Evolutionary conservation across 2,113 vertebrate genomes (phyloP).

Genomic region (Dasyornis broadbenti): DNA sequence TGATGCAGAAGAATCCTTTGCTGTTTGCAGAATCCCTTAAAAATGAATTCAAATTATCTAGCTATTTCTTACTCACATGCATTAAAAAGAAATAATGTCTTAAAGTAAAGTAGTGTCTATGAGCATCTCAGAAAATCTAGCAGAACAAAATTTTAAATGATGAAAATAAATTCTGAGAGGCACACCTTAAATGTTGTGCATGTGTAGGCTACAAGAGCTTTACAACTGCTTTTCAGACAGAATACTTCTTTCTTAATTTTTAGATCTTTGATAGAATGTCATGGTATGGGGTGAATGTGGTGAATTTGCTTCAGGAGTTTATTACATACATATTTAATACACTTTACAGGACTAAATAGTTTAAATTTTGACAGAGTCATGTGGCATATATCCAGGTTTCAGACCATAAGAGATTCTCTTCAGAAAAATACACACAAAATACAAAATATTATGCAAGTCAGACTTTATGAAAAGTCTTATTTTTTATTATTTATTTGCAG

Average conservation of each 20-base stretch:
- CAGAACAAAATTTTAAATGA: not conserved
- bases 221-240: not conserved
- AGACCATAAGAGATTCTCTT: not conserved
- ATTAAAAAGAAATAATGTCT: not conserved
- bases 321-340: not conserved
- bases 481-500: not conserved
- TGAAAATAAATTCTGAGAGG: not conserved
- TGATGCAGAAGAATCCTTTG: not conserved
- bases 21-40: not conserved
- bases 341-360: not conserved
- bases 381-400: not conserved
- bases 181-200: not conserved
- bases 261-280: not conserved
- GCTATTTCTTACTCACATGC: not conserved
- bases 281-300: not conserved
- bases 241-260: not conserved
- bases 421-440: not conserved
- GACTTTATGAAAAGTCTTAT: not conserved
- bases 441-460: not conserved
- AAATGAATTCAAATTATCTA: not conserved
- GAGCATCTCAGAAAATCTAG: not conserved
- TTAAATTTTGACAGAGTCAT: not conserved
- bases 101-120: not conserved
- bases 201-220: not conserved
- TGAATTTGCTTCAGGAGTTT: not conserved